Conservation (phyloP, 2,113 vertebrate genomes). For the Cinclus cinclus region DNA sequence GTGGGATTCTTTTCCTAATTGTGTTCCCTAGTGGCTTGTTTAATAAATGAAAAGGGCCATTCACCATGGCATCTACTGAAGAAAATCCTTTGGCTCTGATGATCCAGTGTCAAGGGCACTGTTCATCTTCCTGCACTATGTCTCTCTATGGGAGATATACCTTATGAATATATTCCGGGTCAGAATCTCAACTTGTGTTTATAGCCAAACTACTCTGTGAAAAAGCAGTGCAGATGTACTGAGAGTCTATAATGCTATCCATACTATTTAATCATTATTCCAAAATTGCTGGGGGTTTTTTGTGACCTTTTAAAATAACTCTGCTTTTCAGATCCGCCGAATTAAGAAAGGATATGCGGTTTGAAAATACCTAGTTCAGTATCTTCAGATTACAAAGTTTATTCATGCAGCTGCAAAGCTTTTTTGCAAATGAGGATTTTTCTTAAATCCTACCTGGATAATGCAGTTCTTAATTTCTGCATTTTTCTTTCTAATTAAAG, state of each 20-base stretch:
- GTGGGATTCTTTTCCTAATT: background rate
- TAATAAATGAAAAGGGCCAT: background rate
- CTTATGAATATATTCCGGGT: background rate
- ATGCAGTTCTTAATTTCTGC: background rate
- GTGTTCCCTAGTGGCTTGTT: background rate
- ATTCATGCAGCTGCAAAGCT: background rate
- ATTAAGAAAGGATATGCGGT: background rate
- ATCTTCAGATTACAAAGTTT: background rate
- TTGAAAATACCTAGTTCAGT: background rate
- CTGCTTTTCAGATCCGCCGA: background rate
- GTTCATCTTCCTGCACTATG: background rate
- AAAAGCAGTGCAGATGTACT: background rate
- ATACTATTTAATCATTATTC: background rate
- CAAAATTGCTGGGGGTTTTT: background rate
- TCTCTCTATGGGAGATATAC: background rate
- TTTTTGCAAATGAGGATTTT: slow-evolving; percentile 4
- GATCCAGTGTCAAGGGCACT: background rate
- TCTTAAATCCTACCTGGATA: background rate
- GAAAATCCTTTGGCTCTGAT: background rate
- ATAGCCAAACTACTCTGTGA: background rate
- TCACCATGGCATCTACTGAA: background rate
- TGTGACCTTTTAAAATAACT: background rate
- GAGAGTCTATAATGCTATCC: background rate
- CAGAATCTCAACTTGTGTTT: background rate
- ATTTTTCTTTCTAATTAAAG: slow-evolving; percentile 4